Conservation (phyloP, 2,888 invertebrate genomes). For the Dryomyza anilis region DNA sequence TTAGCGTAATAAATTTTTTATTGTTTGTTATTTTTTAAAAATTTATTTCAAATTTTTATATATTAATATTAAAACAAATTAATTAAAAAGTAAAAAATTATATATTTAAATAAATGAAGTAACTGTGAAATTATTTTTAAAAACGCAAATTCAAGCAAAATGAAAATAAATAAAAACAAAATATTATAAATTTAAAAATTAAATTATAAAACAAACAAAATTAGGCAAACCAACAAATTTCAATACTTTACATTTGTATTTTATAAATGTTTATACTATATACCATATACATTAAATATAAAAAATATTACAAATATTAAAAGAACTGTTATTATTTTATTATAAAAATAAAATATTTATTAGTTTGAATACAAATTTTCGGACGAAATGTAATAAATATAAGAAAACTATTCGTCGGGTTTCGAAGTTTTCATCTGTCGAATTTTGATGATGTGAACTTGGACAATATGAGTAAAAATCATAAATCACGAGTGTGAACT, state of each 20-base stretch:
- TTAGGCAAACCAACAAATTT: constrained; percentile 16
- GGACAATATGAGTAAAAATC: too few species aligned
- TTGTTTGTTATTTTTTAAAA: not conserved
- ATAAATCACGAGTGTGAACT: too few species aligned
- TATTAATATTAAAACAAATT: not conserved
- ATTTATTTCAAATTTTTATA: not conserved
- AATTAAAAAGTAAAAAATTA: not conserved
- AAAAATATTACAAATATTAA: not conserved
- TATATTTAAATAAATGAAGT: constrained; percentile 6
- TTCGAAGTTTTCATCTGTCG: too few species aligned
- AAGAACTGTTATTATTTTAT: not conserved
- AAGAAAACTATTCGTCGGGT: too few species aligned
- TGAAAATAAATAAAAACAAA: not conserved
- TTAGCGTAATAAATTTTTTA: not conserved
- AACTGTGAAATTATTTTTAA: not conserved
- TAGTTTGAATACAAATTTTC: too few species aligned
- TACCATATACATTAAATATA: not conserved
- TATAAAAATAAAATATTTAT: not conserved
- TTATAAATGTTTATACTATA: constrained; percentile 29
- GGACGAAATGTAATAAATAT: constrained; percentile 17
- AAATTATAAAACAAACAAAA: constrained; percentile 7
- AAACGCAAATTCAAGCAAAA: not conserved
- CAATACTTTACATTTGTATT: constrained; percentile 27
- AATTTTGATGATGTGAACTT: too few species aligned
- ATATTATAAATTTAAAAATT: constrained; percentile 12